Evolutionary conservation across 2,888 invertebrate species (phyloP).

Genomic region (Oxycera nigricornis): DNA sequence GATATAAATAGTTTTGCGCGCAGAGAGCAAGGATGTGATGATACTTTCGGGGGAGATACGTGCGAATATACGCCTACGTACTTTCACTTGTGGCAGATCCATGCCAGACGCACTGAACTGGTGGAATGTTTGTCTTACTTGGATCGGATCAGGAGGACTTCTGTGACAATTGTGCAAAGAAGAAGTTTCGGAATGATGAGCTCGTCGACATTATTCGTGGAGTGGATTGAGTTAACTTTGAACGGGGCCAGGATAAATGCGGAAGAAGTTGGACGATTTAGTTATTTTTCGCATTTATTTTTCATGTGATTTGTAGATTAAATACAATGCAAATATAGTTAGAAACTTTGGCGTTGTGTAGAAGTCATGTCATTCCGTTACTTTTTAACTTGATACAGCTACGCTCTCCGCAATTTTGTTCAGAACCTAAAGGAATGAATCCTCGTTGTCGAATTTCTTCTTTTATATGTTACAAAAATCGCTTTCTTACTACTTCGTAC

Average conservation of each 20-base stretch:
- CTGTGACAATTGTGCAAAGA: background rate
- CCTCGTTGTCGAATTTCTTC: too few relatives aligned
- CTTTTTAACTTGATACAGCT: too few relatives aligned
- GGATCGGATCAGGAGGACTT: constrained; percentile 2
- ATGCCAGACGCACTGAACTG: background rate
- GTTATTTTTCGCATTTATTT: background rate
- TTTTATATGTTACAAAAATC: too few relatives aligned
- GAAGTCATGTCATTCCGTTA: too few relatives aligned
- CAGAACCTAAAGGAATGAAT: too few relatives aligned
- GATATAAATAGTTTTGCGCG: constrained; percentile 34
- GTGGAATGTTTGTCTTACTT: background rate
- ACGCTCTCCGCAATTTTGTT: too few relatives aligned
- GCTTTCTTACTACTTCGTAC: too few relatives aligned
- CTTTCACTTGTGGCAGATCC: background rate
- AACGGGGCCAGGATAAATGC: constrained; percentile 4
- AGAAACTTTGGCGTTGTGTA: too few relatives aligned
- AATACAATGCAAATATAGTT: too few relatives aligned
- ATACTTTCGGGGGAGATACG: background rate
- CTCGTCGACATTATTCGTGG: background rate
- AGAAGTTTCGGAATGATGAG: background rate
- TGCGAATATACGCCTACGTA: constrained; percentile 4
- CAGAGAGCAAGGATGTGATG: constrained; percentile 10
- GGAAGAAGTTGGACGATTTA: background rate
- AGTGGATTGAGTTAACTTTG: background rate
- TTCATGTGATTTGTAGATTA: background rate